Conservation (phyloP, 2,113 vertebrate species). For the Daphoenositta chrysoptera region DNA sequence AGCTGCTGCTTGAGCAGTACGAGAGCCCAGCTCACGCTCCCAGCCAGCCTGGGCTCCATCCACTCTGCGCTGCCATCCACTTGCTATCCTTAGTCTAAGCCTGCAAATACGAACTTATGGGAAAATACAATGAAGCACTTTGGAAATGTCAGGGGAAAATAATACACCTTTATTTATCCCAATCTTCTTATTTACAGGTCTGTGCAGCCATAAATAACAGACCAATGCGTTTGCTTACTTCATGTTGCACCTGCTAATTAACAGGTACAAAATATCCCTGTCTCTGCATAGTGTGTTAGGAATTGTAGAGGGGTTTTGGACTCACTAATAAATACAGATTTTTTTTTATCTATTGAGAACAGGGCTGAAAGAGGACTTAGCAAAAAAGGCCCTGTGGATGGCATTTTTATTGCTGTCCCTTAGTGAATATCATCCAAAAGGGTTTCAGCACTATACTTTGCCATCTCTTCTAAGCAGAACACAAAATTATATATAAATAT, state of each 20-base stretch:
- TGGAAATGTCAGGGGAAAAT: background rate
- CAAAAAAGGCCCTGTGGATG: background rate
- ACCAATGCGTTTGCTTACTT: background rate
- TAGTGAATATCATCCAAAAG: background rate
- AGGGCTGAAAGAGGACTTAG: background rate
- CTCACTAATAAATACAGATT: background rate
- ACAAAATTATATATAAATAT: background rate
- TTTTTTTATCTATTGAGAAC: background rate
- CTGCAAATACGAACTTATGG: background rate
- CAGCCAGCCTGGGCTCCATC: background rate
- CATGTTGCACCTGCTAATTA: background rate
- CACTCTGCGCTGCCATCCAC: no score
- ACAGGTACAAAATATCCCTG: background rate
- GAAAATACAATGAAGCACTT: background rate
- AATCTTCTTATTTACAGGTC: background rate
- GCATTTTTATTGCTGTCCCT: background rate
- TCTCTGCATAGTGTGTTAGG: background rate
- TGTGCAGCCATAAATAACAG: background rate
- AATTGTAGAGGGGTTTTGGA: background rate
- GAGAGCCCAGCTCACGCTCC: background rate
- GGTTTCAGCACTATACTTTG: background rate
- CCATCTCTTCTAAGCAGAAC: background rate
- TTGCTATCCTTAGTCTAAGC: background rate
- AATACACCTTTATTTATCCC: background rate
- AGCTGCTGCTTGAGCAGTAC: background rate